Percentiles rank a stretch among this genome's conserved stretches.
These are phyloP conservation scores for Odocoileus virginianus DNA, from an alignment of 2,113 vertebrate species.

Conservation along the genomic window DNA sequence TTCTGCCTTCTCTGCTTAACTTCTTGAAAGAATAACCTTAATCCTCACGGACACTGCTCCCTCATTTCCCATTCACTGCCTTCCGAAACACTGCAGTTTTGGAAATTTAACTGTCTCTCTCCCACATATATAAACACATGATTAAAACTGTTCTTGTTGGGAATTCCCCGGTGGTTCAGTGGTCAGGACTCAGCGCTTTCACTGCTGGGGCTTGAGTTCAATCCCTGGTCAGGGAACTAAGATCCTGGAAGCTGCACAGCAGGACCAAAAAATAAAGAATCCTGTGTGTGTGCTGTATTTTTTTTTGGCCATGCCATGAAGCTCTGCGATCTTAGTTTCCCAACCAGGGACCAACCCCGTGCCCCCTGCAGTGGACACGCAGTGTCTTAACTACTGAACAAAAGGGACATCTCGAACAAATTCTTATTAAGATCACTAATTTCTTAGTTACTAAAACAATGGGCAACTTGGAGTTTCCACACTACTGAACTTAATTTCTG, in stretches of 20 bases:
- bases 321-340: not conserved
- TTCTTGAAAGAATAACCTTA: not conserved
- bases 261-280: not conserved
- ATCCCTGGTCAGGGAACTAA: not conserved
- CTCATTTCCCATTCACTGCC: not conserved
- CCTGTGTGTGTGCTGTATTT: not conserved
- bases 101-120: not conserved
- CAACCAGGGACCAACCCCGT: accelerated
- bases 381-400: not conserved
- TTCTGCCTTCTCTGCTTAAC: not conserved
- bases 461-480: not conserved
- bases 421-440: not conserved
- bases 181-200: not conserved
- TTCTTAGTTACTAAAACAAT: not conserved
- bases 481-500: not conserved
- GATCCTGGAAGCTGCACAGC: not conserved
- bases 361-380: not conserved
- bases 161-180: not conserved
- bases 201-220: not conserved
- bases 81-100: not conserved
- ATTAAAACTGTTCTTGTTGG: not conserved
- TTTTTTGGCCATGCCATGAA: not conserved
- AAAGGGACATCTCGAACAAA: not conserved
- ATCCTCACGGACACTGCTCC: not conserved
- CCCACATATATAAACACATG: not conserved